These are phyloP conservation scores for Tragelaphus scriptus DNA, from an alignment of 2,113 vertebrate genomes.

Conservation along the genomic window DNA sequence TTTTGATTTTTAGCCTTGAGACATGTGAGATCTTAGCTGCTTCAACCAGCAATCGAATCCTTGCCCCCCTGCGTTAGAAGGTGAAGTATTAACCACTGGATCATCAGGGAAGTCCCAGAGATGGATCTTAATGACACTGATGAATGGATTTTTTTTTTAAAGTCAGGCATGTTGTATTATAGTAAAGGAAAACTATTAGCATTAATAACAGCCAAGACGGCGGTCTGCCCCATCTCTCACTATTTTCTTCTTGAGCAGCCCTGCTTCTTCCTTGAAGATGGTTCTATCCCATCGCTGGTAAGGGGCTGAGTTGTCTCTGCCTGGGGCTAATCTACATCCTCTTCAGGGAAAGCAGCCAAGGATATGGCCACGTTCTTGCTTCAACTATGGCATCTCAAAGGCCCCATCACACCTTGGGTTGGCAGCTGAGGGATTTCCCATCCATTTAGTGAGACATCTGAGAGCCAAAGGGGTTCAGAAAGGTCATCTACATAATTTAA, in stretches of 20 bases:
- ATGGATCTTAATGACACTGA: neutral
- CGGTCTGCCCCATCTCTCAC: neutral
- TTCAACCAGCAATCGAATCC: neutral
- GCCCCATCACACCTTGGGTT: too few relatives aligned
- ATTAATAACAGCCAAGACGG: neutral
- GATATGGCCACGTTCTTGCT: neutral
- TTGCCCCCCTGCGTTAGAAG: neutral
- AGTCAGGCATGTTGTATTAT: neutral
- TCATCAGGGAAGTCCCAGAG: neutral
- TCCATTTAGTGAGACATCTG: neutral
- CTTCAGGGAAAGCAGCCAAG: neutral
- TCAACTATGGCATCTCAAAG: neutral
- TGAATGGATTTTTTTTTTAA: neutral
- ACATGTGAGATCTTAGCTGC: neutral
- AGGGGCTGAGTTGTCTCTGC: neutral
- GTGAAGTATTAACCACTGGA: neutral
- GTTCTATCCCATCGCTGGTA: neutral
- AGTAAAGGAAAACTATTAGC: neutral
- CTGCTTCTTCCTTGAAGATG: neutral
- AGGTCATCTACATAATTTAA: neutral
- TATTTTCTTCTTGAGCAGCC: neutral
- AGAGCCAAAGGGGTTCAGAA: neutral
- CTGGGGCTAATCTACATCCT: neutral
- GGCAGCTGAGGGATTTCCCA: neutral
- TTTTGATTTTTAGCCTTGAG: neutral